phyloP scores from a whole-genome alignment of 1,140 invertebrate genomes.

The Ctenoplectra terminalis region DNA sequence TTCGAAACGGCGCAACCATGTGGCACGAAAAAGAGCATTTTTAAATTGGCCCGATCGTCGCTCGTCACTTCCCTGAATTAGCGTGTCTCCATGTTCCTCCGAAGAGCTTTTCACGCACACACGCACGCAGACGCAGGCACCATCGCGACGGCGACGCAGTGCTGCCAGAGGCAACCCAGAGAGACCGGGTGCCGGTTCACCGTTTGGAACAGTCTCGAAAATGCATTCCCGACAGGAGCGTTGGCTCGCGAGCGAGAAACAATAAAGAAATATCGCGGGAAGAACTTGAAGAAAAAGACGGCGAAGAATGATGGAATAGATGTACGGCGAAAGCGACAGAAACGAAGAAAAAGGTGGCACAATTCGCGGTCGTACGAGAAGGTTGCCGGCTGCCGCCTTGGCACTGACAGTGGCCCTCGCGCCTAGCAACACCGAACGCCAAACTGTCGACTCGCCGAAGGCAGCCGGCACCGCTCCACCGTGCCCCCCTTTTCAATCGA shows the following conservation, averaged over 20 bases:
- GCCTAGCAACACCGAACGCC: conserved; percentile 75
- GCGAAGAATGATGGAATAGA: background rate
- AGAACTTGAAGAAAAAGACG: conserved; percentile 2
- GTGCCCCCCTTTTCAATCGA: conserved; percentile 53
- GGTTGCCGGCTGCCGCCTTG: conserved; percentile 71
- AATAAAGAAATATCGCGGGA: background rate
- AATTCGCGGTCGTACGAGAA: conserved; percentile 56
- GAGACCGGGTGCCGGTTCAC: conserved; percentile 26
- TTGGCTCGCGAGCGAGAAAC: background rate
- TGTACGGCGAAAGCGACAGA: conserved; percentile 6
- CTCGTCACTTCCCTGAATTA: conserved; percentile 32
- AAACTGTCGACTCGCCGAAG: conserved; percentile 67
- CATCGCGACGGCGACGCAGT: conserved; percentile 38
- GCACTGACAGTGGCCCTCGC: conserved; percentile 77
- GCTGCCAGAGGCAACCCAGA: conserved; percentile 27
- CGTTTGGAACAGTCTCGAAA: conserved; percentile 43
- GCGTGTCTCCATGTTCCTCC: conserved; percentile 29
- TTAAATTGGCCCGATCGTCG: background rate
- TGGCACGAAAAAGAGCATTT: background rate
- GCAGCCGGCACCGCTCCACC: conserved; percentile 59
- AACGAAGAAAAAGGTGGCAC: conserved; percentile 41
- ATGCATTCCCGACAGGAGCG: conserved; percentile 11
- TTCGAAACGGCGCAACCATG: background rate
- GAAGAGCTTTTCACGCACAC: conserved; percentile 56
- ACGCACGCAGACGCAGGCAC: conserved; percentile 57